phyloP scores from a whole-genome alignment of 2,888 invertebrate species.

The Acrobasis consociella region DNA sequence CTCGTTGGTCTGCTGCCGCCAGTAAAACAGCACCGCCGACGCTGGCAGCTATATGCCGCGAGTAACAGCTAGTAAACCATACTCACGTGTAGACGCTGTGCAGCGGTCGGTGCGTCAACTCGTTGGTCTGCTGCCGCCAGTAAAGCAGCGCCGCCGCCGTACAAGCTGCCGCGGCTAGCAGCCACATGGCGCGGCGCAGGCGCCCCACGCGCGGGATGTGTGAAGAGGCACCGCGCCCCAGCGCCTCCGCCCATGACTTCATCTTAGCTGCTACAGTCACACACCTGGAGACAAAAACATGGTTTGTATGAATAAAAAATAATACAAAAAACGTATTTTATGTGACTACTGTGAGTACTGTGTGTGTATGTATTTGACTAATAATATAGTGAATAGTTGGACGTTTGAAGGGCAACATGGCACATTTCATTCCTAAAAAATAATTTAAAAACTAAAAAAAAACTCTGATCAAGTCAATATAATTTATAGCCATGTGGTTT shows the following conservation, averaged over 20 bases:
- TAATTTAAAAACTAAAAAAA: too few relatives aligned
- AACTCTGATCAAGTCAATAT: too few relatives aligned
- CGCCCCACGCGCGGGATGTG: slow-evolving; percentile 77
- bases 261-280: slow-evolving; percentile 41
- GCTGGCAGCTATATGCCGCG: too few relatives aligned
- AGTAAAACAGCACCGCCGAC: slow-evolving; percentile 69
- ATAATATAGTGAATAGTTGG: too few relatives aligned
- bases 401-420: too few relatives aligned
- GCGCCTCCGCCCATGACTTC: slow-evolving; percentile 66
- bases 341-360: too few relatives aligned
- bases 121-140: slow-evolving; percentile 83
- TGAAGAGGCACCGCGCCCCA: slow-evolving; percentile 76
- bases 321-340: too few relatives aligned
- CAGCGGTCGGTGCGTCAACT: slow-evolving; percentile 59
- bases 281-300: slow-evolving; percentile 46
- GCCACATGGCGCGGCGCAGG: slow-evolving; percentile 80
- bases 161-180: slow-evolving; percentile 81
- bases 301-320: neutral
- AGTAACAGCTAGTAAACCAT: neutral
- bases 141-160: slow-evolving; percentile 82
- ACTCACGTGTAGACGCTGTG: slow-evolving; percentile 62
- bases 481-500: too few relatives aligned
- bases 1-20: slow-evolving; percentile 82
- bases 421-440: too few relatives aligned
- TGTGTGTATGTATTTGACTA: too few relatives aligned